phyloP scores from a whole-genome alignment of 2,797 vertebrate genomes.

The Tragopan temminckii region DNA sequence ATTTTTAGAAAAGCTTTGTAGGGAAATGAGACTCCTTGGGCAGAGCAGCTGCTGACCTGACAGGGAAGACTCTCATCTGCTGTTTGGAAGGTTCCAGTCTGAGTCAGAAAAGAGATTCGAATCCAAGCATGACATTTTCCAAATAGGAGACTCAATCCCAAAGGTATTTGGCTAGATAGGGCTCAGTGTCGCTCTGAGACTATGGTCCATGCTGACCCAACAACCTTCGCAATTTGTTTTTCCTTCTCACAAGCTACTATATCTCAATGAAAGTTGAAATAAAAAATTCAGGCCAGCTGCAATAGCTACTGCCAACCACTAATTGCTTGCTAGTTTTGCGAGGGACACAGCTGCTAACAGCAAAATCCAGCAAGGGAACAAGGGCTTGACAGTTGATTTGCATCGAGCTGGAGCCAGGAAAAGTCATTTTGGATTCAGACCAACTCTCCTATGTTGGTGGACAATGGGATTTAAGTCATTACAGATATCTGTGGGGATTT shows the following conservation, averaged over 20 bases:
- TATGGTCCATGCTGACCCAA: not conserved
- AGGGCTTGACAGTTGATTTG: not conserved
- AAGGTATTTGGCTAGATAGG: not conserved
- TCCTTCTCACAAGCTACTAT: not conserved
- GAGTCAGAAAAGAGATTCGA: not conserved
- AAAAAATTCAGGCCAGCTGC: not conserved
- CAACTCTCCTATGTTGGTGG: not conserved
- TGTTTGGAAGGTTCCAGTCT: not conserved
- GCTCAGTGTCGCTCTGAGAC: not conserved
- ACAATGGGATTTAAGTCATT: not conserved
- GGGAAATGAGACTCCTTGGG: not conserved
- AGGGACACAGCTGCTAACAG: constrained; percentile 10
- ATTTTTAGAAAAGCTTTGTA: not conserved
- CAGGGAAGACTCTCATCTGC: not conserved
- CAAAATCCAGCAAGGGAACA: not conserved
- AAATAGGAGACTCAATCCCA: not conserved
- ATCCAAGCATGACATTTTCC: not conserved
- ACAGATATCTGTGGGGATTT: not conserved
- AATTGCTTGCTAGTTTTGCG: not conserved
- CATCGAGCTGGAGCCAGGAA: not conserved
- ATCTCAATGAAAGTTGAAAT: not conserved
- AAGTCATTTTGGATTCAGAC: not conserved
- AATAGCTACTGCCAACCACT: not conserved
- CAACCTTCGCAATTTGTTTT: not conserved
- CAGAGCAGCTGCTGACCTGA: not conserved